phyloP scores from a whole-genome alignment of 1,140 invertebrate genomes.

The Drosophila sechellia region DNA sequence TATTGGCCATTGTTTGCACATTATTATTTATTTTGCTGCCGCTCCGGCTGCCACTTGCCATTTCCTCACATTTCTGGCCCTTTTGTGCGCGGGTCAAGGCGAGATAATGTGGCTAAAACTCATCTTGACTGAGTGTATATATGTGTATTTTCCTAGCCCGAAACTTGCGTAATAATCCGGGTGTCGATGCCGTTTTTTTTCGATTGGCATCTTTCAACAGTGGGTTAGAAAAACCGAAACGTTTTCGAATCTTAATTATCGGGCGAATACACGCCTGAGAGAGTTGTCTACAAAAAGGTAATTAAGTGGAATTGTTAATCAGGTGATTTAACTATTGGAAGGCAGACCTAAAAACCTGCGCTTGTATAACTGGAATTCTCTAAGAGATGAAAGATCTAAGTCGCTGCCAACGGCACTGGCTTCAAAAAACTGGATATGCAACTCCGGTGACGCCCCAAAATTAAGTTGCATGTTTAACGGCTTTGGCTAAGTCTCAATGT shows the following conservation, averaged over 20 bases:
- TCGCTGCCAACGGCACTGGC: conserved; percentile 33
- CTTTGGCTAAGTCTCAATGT: conserved; percentile 4
- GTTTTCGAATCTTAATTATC: conserved; percentile 56
- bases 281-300: conserved; percentile 54
- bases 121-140: conserved; percentile 6
- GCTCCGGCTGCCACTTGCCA: conserved; percentile 45
- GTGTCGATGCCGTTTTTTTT: conserved; percentile 11
- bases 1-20: conserved; percentile 79
- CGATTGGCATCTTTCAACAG: conserved; percentile 38
- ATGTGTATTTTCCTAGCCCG: conserved; percentile 22
- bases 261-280: conserved; percentile 20
- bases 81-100: conserved; percentile 67
- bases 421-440: conserved; percentile 64
- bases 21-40: conserved; percentile 74
- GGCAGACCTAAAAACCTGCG: conserved; percentile 52
- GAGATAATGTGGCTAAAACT: conserved; percentile 55
- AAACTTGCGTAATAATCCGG: conserved; percentile 41
- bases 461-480: conserved; percentile 68
- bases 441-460: conserved; percentile 63
- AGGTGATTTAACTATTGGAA: conserved; percentile 66
- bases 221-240: conserved; percentile 29
- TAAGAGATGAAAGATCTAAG: conserved; percentile 76
- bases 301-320: conserved; percentile 79
- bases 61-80: conserved; percentile 62
- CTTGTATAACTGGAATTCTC: conserved; percentile 79